A percentile compares a stretch with the other conserved stretches of the same genome.
Conservation (phyloP, 2,888 invertebrate species). For the Leptura quadrifasciata region DNA sequence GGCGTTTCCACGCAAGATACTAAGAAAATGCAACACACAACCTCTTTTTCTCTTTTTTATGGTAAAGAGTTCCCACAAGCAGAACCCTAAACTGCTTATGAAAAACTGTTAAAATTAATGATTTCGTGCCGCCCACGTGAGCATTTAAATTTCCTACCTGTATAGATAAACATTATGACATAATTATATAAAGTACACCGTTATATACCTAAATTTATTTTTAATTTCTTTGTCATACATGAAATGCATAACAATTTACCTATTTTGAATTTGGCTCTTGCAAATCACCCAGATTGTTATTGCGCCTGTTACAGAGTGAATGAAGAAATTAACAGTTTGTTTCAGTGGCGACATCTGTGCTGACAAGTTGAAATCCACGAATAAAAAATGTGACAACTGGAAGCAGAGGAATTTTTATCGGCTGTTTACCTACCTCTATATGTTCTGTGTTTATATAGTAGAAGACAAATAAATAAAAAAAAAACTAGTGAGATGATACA, state of each 20-base stretch:
- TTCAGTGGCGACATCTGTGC: neutral
- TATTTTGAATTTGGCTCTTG: conserved; percentile 18
- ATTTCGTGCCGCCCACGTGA: neutral
- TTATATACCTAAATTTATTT: conserved; percentile 16
- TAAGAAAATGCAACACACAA: no score
- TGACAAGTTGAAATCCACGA: neutral
- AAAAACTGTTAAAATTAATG: no score
- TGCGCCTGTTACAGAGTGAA: neutral
- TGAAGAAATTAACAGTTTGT: neutral
- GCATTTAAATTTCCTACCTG: neutral
- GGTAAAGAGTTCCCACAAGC: no score
- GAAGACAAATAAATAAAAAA: no score
- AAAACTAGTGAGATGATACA: no score
- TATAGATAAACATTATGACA: neutral
- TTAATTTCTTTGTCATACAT: conserved; percentile 8
- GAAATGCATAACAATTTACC: conserved; percentile 11
- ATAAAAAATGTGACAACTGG: no score
- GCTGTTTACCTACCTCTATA: no score
- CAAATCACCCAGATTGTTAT: conserved; percentile 8
- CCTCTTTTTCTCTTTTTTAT: no score
- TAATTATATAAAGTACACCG: conserved; percentile 12
- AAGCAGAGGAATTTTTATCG: no score
- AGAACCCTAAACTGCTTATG: no score
- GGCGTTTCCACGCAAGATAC: no score
- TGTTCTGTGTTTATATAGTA: no score